phyloP scores from a whole-genome alignment of 2,888 invertebrate genomes.

The Tholera decimalis region DNA sequence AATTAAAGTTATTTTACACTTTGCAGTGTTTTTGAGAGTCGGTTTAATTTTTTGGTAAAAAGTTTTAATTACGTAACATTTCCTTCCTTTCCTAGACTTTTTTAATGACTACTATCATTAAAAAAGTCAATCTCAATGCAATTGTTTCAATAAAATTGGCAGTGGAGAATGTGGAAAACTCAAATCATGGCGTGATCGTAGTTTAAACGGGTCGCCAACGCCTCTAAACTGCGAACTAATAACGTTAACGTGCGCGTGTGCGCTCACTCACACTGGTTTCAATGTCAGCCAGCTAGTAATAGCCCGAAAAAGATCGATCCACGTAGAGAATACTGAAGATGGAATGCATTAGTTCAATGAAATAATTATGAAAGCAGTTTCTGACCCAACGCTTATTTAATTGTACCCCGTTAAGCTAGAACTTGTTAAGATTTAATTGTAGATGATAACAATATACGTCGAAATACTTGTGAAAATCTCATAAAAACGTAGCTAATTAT shows the following conservation, averaged over 20 bases:
- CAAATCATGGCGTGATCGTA: conserved; percentile 56
- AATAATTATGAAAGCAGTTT: conserved; percentile 12
- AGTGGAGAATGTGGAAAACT: conserved; percentile 62
- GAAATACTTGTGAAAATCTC: conserved; percentile 2
- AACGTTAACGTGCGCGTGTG: conserved; percentile 35
- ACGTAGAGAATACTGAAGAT: conserved; percentile 11
- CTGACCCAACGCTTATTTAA: not conserved
- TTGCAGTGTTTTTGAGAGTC: no score
- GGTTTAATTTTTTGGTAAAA: no score
- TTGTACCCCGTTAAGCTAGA: not conserved
- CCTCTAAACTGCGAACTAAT: conserved; percentile 37
- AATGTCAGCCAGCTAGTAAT: conserved; percentile 45
- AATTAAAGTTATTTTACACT: no score
- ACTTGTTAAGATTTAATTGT: not conserved
- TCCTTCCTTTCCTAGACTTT: no score
- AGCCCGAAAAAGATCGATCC: conserved; percentile 34
- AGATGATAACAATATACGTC: not conserved
- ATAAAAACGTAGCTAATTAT: conserved; percentile 4
- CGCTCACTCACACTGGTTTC: conserved; percentile 40
- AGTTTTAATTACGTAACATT: not conserved
- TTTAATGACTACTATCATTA: no score
- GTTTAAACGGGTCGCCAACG: conserved; percentile 53
- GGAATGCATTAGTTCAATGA: conserved; percentile 10
- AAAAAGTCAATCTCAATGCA: conserved; percentile 13
- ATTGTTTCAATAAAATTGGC: conserved; percentile 53